phyloP scores from a whole-genome alignment of 1,140 invertebrate genomes.

The Eriocheir sinensis region DNA sequence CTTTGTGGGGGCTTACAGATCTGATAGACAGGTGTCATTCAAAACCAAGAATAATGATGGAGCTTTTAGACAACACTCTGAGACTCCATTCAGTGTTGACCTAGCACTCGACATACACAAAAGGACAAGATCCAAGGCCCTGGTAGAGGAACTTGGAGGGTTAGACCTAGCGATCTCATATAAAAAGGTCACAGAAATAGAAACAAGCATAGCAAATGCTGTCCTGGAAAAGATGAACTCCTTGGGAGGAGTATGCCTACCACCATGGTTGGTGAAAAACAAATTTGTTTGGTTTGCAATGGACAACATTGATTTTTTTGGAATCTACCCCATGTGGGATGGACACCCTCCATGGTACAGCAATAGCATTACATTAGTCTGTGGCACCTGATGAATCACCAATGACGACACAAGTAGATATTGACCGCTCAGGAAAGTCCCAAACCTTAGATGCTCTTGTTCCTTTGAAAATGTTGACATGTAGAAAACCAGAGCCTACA shows the following conservation, averaged over 20 bases:
- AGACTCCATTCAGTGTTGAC: conserved; percentile 46
- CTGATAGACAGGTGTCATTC: conserved; percentile 33
- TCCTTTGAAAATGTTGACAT: conserved; percentile 26
- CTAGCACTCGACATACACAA: conserved; percentile 34
- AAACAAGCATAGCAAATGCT: conserved; percentile 41
- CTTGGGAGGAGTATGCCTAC: conserved; percentile 16
- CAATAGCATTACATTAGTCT: conserved; percentile 33
- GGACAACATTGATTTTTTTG: conserved; percentile 63
- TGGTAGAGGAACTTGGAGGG: neutral
- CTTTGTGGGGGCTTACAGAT: conserved; percentile 37
- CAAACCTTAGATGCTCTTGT: conserved; percentile 34
- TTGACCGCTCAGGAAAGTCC: conserved; percentile 31
- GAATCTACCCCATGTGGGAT: conserved; percentile 50
- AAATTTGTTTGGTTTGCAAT: conserved; percentile 52
- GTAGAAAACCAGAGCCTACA: conserved; percentile 44
- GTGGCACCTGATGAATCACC: conserved; percentile 7
- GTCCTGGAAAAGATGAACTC: conserved; percentile 39
- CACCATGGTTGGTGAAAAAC: conserved; percentile 23
- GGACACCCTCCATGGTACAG: conserved; percentile 46
- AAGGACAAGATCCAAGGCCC: conserved; percentile 27
- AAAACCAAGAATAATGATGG: neutral
- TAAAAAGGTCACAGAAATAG: conserved; percentile 56
- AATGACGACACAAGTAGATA: conserved; percentile 31
- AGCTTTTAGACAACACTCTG: conserved; percentile 41
- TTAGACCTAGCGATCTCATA: conserved; percentile 42